Evolutionary conservation across 2,113 vertebrate species (phyloP).

Genomic region (Cavia porcellus): DNA sequence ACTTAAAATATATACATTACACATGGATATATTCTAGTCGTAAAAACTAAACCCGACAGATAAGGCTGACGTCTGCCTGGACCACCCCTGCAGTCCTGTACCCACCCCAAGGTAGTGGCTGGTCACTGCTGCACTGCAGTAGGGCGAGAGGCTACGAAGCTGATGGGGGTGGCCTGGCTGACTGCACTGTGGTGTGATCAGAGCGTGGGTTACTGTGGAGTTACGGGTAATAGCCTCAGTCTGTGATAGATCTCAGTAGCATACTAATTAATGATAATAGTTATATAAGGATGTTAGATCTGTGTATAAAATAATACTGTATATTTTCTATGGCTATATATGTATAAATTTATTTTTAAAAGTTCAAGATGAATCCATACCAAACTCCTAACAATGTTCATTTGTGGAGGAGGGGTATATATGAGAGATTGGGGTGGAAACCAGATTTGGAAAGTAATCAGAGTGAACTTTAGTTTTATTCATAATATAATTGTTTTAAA

Average conservation of each 20-base stretch:
- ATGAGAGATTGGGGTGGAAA: not conserved
- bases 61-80: not conserved
- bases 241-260: not conserved
- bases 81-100: not conserved
- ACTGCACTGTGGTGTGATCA: not conserved
- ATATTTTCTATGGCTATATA: not conserved
- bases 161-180: not conserved
- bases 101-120: not conserved
- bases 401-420: not conserved
- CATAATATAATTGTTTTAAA: not conserved
- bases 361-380: not conserved
- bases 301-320: not conserved
- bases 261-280: not conserved
- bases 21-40: not conserved
- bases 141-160: not conserved
- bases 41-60: not conserved
- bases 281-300: not conserved
- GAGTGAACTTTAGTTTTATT: constrained; percentile 19
- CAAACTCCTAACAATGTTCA: not conserved
- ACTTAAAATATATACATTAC: constrained; percentile 41
- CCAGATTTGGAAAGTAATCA: not conserved
- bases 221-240: not conserved
- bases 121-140: no score
- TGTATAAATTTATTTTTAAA: not conserved
- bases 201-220: not conserved